Conservation (phyloP, 2,888 invertebrate species). For the Syrphus vitripennis region DNA sequence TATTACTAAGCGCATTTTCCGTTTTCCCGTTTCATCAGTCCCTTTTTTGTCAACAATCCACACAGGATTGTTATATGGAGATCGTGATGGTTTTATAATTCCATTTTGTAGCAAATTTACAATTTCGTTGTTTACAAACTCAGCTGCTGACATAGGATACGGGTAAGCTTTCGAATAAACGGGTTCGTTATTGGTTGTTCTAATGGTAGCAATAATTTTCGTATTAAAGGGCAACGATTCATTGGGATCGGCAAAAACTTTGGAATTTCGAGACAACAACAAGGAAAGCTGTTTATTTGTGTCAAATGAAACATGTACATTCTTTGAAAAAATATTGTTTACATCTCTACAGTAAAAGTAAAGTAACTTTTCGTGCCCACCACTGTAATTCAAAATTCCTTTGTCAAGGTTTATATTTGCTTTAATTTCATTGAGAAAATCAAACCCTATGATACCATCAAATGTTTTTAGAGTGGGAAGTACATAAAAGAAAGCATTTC, state of each 20-base stretch:
- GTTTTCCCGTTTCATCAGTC: constrained; percentile 1
- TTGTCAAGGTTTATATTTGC: constrained; percentile 48
- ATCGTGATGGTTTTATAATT: constrained; percentile 32
- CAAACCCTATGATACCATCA: constrained; percentile 62
- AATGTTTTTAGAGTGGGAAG: constrained; percentile 47
- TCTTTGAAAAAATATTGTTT: not conserved
- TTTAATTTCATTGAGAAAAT: constrained; percentile 42
- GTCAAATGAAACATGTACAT: not conserved
- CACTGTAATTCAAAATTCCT: constrained; percentile 24
- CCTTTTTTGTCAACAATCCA: constrained; percentile 50
- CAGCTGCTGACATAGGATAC: constrained; percentile 56
- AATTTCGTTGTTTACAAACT: constrained; percentile 48
- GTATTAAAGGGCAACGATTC: not conserved
- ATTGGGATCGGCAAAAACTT: constrained; percentile 41
- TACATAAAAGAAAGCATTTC: constrained; percentile 50
- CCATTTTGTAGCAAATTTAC: constrained; percentile 24
- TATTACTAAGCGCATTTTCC: constrained; percentile 33
- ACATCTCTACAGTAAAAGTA: constrained; percentile 22
- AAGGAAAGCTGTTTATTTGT: not conserved
- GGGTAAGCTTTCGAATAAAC: constrained; percentile 50
- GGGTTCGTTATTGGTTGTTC: constrained; percentile 21
- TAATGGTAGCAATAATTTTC: constrained; percentile 10
- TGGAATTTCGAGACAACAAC: not conserved
- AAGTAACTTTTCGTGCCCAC: not conserved
- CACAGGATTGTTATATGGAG: constrained; percentile 51